Evolutionary conservation across 2,113 vertebrate species (phyloP), one percentile per base, ranked within the genome.

Genomic region (Prionailurus bengalensis): DNA sequence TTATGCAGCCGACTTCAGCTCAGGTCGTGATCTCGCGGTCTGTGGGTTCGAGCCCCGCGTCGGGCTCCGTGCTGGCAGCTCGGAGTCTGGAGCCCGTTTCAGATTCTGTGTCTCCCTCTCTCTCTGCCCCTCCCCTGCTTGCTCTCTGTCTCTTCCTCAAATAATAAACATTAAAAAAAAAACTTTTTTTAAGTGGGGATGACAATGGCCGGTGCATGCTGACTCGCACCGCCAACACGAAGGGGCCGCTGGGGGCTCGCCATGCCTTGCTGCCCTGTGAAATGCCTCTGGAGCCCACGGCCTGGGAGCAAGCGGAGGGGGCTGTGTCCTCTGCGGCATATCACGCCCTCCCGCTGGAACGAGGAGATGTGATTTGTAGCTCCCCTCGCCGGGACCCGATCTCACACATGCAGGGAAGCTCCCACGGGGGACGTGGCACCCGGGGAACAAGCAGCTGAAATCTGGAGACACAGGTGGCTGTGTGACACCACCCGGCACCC

Each of bases 261-360:
- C 55, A 10, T 5, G 19, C 10, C 58, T 4, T 1, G 17, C 36
- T 0, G 39, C 33, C 12, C 76, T 3, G 12, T 8, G 31, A 11
- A 3, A 45, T 12, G 39, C 70, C 33, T 4, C 27, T 4, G 13
- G 81, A 31, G 11, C 51, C 1, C 12, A 15, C 0, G 39, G 1
- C 65, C 3, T 0, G 1, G 21, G 25, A 29, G 81, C 53, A 12
- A 63, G 89, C 8, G 1, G 36, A 48, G 19, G 21, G 12, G 8
- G 9, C 19, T 2, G 0, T 16, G 10, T 17, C 31, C 2, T 23
- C 45, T 2, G 16, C 58, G 23, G 5, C 13, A 1, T 1, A 36
- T 1, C 83, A 23, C 3, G 23, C 25, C 36, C 78, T 55, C 65
- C 23, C 42, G 21, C 31, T 0, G 10, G 63, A 14, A 15, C 10